Percentiles rank a stretch among this genome's conserved stretches.
These are phyloP conservation scores for Euleptes europaea DNA, from an alignment of 2,113 vertebrate genomes.

Conservation along the genomic window DNA sequence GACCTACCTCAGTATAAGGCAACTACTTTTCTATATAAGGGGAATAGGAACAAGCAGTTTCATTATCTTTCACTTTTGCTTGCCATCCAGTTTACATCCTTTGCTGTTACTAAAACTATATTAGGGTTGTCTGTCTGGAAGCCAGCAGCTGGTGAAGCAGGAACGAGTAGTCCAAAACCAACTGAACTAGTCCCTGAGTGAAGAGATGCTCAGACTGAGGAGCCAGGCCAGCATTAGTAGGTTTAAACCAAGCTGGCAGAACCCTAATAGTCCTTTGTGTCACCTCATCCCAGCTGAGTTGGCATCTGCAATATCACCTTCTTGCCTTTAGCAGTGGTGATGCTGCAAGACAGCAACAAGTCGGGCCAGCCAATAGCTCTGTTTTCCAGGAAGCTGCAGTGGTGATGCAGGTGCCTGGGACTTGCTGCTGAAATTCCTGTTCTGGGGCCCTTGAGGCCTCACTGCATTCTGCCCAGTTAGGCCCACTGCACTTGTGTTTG, in stretches of 20 bases:
- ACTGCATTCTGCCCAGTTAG: not conserved
- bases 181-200: not conserved
- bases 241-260: no score
- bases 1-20: not conserved
- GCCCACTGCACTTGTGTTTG: no score
- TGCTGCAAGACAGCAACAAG: not conserved
- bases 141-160: not conserved
- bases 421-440: not conserved
- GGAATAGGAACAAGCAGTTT: not conserved
- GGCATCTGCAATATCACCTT: not conserved
- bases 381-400: not conserved
- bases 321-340: not conserved
- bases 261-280: not conserved
- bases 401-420: not conserved
- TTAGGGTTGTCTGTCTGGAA: not conserved
- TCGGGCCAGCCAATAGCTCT: not conserved
- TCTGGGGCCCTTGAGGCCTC: not conserved
- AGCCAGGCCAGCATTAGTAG: not conserved
- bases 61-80: not conserved
- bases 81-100: not conserved
- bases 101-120: not conserved
- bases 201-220: not conserved
- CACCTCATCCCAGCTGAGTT: not conserved
- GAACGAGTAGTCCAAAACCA: not conserved
- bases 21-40: not conserved